Evolutionary conservation across 2,888 invertebrate species (phyloP), one percentile per base, ranked within the genome.

Genomic region (Thereva nobilitata): DNA sequence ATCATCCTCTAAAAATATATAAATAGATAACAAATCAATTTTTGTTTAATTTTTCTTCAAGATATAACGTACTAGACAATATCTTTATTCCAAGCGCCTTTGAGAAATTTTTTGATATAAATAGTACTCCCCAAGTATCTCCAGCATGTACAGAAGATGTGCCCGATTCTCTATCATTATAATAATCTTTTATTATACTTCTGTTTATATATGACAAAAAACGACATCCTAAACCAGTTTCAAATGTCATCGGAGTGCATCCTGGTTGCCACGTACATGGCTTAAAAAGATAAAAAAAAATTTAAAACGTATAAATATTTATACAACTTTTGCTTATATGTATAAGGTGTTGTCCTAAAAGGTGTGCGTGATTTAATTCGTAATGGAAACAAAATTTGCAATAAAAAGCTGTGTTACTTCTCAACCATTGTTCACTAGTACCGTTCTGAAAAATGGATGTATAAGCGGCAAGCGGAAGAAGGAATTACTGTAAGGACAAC

Each of bases 71-170:
- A 83, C 91, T 92, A 70, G 93, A 81, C 37, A 89, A 88, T 80
- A 93, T 86, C 72, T 93, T 84, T 1, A 93, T 93, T 0, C 93
- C 88, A 40, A 95, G 84, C 0, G 92, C 92, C 70, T 90, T 90
- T 0, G 95, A 92, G 74, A 95, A 97, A 77, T 95, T 95, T 75
- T 91, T 89, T 35, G 92, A 91, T 75, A 97, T 93, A 76, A 91
- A 90, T 5, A 96, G 79, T 6, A 91, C 91, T 2, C 95, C 95
- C 95, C 96, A 96, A 0, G 92, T 91, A 35, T 90, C 83, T 0
- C 95, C 96, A 2, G 80, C 80, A 42, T 84, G 82, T 0, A 95
- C 95, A 0, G 92, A 92, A 41, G 85, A 79, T 67, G 88, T 82
- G 0, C 94, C 95, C 0, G 84, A 82, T 0, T 86, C 83, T 4